A percentile compares a stretch with the other conserved stretches of the same genome.
Evolutionary conservation across 64 coral and sea anemone species (phyloP).

Genomic region (Exaiptasia diaphana): DNA sequence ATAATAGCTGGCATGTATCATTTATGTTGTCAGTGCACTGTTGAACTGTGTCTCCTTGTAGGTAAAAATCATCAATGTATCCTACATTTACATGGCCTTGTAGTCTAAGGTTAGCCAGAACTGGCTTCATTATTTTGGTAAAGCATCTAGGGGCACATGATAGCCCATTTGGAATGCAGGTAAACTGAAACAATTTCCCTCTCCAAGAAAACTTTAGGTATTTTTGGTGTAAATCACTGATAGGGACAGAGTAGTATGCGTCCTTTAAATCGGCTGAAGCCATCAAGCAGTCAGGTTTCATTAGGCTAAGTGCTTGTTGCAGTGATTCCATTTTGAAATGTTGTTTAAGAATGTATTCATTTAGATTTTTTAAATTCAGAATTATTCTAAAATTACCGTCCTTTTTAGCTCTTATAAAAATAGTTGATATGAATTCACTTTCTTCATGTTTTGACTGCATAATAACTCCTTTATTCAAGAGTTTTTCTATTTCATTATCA

Average conservation of each 20-base stretch:
- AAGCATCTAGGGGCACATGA: slow-evolving; percentile 29
- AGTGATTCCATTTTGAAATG: slow-evolving; percentile 74
- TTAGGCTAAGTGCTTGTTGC: slow-evolving; percentile 28
- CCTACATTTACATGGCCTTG: slow-evolving; percentile 45
- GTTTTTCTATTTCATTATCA: slow-evolving; percentile 41
- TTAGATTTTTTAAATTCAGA: slow-evolving; percentile 48
- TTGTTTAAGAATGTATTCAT: slow-evolving; percentile 43
- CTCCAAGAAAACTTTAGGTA: slow-evolving; percentile 57
- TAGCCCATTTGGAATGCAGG: slow-evolving; percentile 48
- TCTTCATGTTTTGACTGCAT: slow-evolving; percentile 9
- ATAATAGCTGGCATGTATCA: slow-evolving; percentile 22
- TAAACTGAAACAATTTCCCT: slow-evolving; percentile 57
- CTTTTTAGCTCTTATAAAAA: slow-evolving; percentile 57
- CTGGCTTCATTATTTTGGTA: slow-evolving; percentile 66
- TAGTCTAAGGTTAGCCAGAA: slow-evolving; percentile 29
- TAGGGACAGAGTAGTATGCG: slow-evolving; percentile 55
- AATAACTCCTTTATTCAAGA: slow-evolving; percentile 51
- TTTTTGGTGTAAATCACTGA: slow-evolving; percentile 46
- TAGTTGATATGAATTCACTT: slow-evolving; percentile 54
- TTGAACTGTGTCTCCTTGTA: slow-evolving; percentile 12
- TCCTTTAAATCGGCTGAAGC: slow-evolving; percentile 52
- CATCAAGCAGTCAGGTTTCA: slow-evolving; percentile 51
- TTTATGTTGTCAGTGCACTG: slow-evolving; percentile 42
- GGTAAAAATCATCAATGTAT: slow-evolving; percentile 48
- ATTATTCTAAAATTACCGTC: slow-evolving; percentile 43